These are phyloP conservation scores for Diadegma fenestrale DNA, from an alignment of 2,888 invertebrate genomes.

Conservation along the genomic window DNA sequence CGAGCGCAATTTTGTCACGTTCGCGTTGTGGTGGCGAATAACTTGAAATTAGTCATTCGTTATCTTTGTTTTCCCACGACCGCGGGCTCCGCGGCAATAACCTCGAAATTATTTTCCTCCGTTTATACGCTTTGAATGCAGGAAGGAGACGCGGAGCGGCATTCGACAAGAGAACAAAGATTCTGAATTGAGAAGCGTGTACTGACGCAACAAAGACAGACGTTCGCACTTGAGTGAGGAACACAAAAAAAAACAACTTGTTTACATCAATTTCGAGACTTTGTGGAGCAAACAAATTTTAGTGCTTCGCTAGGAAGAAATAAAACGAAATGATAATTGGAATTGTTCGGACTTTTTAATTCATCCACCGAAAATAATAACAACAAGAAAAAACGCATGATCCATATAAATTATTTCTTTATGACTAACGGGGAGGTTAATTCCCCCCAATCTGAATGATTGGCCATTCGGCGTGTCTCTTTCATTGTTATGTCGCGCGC, in stretches of 20 bases:
- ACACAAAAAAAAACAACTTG: neutral
- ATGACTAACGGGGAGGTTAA: neutral
- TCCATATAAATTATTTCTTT: neutral
- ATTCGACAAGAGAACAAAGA: conserved; percentile 2
- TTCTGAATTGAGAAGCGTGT: neutral
- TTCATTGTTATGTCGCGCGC: neutral
- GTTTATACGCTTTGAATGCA: neutral
- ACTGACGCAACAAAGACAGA: neutral
- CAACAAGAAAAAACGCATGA: neutral
- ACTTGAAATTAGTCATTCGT: neutral
- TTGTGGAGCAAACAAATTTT: too few relatives aligned
- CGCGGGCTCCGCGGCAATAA: conserved; percentile 24
- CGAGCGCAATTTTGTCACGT: conserved; percentile 24
- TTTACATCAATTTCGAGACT: neutral
- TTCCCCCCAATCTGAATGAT: neutral
- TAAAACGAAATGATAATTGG: neutral
- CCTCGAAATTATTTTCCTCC: conserved; percentile 13
- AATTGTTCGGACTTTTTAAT: neutral
- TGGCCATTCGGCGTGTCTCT: neutral
- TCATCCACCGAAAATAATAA: neutral
- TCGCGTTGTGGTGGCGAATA: neutral
- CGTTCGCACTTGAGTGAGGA: neutral
- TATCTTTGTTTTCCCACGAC: conserved; percentile 17
- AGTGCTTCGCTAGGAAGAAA: neutral
- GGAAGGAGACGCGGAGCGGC: neutral